A percentile compares a stretch with the other conserved stretches of the same genome.
These are phyloP conservation scores for Rhimphoctona megacephalus DNA, from an alignment of 2,888 invertebrate genomes.

Conservation along the genomic window DNA sequence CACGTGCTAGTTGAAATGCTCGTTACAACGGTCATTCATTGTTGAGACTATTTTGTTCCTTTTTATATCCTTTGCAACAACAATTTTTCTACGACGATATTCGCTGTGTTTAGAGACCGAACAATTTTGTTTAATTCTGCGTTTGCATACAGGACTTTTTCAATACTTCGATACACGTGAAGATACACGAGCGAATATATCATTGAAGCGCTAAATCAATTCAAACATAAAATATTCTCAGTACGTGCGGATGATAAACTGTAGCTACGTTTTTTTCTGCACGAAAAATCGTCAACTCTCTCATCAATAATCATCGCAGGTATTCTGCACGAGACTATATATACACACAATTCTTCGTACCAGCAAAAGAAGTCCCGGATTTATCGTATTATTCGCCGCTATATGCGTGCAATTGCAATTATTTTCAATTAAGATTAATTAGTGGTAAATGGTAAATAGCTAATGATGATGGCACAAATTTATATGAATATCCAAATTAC, in stretches of 20 bases:
- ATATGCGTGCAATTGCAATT: neutral
- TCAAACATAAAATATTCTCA: slow-evolving; percentile 23
- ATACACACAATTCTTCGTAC: neutral
- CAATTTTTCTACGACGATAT: neutral
- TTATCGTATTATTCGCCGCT: neutral
- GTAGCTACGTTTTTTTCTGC: slow-evolving; percentile 27
- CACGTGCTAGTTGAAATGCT: neutral
- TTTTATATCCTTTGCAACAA: neutral
- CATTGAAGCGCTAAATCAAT: slow-evolving; percentile 29
- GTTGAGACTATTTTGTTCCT: neutral
- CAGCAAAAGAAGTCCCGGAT: slow-evolving; percentile 17
- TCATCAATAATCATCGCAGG: slow-evolving; percentile 23
- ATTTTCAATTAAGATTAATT: slow-evolving; percentile 2
- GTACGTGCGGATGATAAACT: slow-evolving; percentile 8
- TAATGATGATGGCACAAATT: neutral
- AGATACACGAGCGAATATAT: slow-evolving; percentile 3
- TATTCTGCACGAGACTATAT: neutral
- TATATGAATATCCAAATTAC: neutral
- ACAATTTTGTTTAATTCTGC: neutral
- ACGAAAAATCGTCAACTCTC: slow-evolving; percentile 39
- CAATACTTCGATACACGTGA: neutral
- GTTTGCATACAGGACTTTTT: neutral
- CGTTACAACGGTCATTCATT: slow-evolving; percentile 2
- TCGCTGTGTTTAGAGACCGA: neutral
- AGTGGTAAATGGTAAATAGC: neutral